These are phyloP conservation scores for Athalia rosae DNA, from an alignment of 2,888 invertebrate species.

Conservation along the genomic window DNA sequence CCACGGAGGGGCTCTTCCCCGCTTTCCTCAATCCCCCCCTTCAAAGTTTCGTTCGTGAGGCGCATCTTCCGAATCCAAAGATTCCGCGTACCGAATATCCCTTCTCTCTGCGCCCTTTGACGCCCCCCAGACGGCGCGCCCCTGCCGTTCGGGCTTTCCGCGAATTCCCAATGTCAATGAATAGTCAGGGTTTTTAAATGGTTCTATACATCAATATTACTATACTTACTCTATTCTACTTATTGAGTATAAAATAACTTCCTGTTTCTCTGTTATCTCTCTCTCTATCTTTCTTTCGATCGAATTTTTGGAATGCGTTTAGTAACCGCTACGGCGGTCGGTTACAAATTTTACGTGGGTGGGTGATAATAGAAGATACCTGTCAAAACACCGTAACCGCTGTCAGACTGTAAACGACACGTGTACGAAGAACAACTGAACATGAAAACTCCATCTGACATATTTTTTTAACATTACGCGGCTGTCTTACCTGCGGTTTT, in stretches of 20 bases:
- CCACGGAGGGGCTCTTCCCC: conserved; percentile 75
- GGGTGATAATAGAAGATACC: background rate
- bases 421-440: conserved; percentile 10
- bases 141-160: conserved; percentile 35
- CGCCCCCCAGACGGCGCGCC: conserved; percentile 49
- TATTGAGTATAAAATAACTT: background rate
- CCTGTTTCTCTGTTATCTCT: no score
- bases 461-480: conserved; percentile 6
- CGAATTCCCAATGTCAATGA: conserved; percentile 53
- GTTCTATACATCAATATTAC: background rate
- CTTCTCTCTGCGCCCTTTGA: conserved; percentile 11
- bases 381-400: conserved; percentile 38
- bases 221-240: background rate
- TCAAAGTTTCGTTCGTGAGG: conserved; percentile 13
- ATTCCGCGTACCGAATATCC: conserved; percentile 40
- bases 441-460: background rate
- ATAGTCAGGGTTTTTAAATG: conserved; percentile 4
- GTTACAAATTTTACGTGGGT: no score
- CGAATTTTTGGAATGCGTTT: no score
- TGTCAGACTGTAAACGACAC: conserved; percentile 40
- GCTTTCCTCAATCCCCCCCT: conserved; percentile 58
- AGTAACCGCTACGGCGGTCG: no score
- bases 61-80: conserved; percentile 48
- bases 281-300: no score
- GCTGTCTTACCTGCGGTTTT: background rate